Percentiles rank a stretch among this genome's conserved stretches.
phyloP scores from a whole-genome alignment of 2,888 invertebrate species.

The Ecdyonurus torrentis region DNA sequence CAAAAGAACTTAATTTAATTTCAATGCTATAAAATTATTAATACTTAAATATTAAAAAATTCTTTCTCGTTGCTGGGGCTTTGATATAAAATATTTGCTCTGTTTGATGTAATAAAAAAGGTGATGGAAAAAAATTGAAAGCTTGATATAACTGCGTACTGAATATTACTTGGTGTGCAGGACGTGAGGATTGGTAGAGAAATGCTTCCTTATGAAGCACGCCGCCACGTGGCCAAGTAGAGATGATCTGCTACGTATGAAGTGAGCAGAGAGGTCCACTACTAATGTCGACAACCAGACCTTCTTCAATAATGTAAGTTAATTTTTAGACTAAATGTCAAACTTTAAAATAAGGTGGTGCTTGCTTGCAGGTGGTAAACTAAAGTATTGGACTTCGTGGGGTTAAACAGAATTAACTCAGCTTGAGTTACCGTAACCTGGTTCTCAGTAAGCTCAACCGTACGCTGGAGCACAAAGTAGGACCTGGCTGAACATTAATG shows the following conservation, averaged over 20 bases:
- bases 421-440: constrained; percentile 91
- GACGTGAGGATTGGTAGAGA: constrained; percentile 63
- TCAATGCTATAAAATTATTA: too few relatives aligned
- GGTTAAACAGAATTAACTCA: constrained; percentile 91
- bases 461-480: constrained; percentile 80
- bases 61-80: too few relatives aligned
- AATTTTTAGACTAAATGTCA: neutral
- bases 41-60: too few relatives aligned
- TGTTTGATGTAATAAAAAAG: too few relatives aligned
- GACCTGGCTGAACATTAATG: constrained; percentile 95
- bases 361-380: constrained; percentile 43
- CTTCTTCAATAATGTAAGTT: constrained; percentile 72
- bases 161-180: too few relatives aligned
- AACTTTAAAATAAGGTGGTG: neutral
- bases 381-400: constrained; percentile 82
- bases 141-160: too few relatives aligned
- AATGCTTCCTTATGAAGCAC: constrained; percentile 76
- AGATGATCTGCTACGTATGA: constrained; percentile 48
- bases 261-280: constrained; percentile 50
- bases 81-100: too few relatives aligned
- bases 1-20: too few relatives aligned
- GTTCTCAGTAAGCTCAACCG: constrained; percentile 89
- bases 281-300: constrained; percentile 83
- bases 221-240: constrained; percentile 46
- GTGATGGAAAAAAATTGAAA: too few relatives aligned